Percentiles rank a stretch among this genome's conserved stretches.
These are phyloP conservation scores for Channa maculata DNA, from an alignment of 2,113 vertebrate species.

Conservation along the genomic window DNA sequence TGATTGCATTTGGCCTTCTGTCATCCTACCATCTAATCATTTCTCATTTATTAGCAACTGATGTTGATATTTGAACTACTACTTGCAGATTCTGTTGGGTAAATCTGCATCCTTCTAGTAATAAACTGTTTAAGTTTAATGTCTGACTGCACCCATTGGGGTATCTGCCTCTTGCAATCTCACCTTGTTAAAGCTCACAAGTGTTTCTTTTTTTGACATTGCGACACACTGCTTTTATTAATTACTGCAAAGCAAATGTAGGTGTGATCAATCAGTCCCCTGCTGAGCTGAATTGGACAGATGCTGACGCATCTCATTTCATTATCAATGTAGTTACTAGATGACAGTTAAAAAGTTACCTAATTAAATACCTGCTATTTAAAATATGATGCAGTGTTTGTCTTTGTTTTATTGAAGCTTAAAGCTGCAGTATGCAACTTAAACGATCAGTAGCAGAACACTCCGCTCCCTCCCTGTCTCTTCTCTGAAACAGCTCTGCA, in stretches of 20 bases:
- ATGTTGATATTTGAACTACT: too few relatives aligned
- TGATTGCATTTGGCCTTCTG: too few relatives aligned
- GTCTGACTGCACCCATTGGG: too few relatives aligned
- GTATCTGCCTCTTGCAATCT: neutral
- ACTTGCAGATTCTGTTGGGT: too few relatives aligned
- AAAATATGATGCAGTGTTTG: neutral
- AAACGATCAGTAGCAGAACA: too few relatives aligned
- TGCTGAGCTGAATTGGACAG: neutral
- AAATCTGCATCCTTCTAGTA: too few relatives aligned
- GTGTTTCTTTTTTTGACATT: neutral
- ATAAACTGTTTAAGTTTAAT: too few relatives aligned
- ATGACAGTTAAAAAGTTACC: neutral
- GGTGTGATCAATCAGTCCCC: neutral
- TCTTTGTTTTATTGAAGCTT: neutral
- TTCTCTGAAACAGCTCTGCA: too few relatives aligned
- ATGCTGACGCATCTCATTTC: neutral
- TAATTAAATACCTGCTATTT: neutral
- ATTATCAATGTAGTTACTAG: neutral
- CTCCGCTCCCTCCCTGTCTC: too few relatives aligned
- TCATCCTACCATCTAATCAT: too few relatives aligned
- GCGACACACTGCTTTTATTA: neutral
- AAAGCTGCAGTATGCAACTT: neutral
- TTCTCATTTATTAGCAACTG: too few relatives aligned
- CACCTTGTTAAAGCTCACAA: neutral
- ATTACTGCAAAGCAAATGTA: neutral